These are phyloP conservation scores for Amniataba percoides DNA, from an alignment of 2,797 vertebrate species.

Conservation along the genomic window DNA sequence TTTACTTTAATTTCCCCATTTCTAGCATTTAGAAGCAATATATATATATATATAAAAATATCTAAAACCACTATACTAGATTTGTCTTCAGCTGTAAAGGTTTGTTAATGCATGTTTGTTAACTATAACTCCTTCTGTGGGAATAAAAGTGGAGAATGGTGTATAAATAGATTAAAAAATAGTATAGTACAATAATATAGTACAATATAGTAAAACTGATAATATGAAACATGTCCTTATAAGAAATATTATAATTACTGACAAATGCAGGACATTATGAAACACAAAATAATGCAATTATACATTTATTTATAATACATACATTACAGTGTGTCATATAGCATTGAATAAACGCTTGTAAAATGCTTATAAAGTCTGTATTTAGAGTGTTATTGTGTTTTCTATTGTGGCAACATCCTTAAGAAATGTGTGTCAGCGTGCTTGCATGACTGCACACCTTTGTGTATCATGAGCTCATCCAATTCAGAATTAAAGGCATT, in stretches of 20 bases:
- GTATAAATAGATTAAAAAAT: no score
- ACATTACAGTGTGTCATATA: not conserved
- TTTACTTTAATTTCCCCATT: not conserved
- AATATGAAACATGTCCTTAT: not conserved
- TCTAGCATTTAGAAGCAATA: not conserved
- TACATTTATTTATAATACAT: no score
- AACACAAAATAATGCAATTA: no score
- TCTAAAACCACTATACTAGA: not conserved
- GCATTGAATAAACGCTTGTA: not conserved
- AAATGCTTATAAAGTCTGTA: not conserved
- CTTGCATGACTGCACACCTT: not conserved
- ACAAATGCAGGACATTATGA: not conserved
- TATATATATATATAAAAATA: no score
- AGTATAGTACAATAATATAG: no score
- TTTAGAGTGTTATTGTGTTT: not conserved
- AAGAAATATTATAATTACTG: not conserved
- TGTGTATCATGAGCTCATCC: not conserved
- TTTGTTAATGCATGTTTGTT: not conserved
- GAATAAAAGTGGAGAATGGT: not conserved
- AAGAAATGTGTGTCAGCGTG: not conserved
- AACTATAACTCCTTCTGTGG: not conserved
- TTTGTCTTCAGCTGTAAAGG: not conserved
- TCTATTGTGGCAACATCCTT: not conserved
- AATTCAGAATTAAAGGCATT: slow-evolving; percentile 19
- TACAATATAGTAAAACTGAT: not conserved